These are phyloP conservation scores for Collichthys lucidus DNA, from an alignment of 2,113 vertebrate genomes.

Conservation along the genomic window DNA sequence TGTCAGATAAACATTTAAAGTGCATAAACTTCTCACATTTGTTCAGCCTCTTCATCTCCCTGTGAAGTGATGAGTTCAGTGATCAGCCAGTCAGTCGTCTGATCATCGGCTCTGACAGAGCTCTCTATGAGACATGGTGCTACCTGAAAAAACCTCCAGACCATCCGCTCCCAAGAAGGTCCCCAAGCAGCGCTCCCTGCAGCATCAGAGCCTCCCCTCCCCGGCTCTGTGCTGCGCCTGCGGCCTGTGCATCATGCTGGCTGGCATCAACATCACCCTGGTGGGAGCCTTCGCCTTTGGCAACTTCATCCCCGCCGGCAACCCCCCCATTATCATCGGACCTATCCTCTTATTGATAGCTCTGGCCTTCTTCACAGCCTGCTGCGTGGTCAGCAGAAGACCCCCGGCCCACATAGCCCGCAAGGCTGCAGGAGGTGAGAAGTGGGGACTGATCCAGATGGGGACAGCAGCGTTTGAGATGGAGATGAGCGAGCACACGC, in stretches of 20 bases:
- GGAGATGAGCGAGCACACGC: constrained; percentile 94
- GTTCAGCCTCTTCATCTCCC: background rate
- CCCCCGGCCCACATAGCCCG: constrained; percentile 74
- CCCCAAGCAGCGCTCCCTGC: constrained; percentile 75
- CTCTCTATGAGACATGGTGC: constrained; percentile 73
- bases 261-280: constrained; percentile 96
- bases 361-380: constrained; percentile 89
- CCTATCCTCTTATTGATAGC: constrained; percentile 90
- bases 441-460: constrained; percentile 85
- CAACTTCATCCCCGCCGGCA: constrained; percentile 87
- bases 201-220: constrained; percentile 86
- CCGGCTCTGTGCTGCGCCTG: constrained; percentile 95
- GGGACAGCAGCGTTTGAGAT: constrained; percentile 91
- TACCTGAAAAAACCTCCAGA: constrained; percentile 80
- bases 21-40: background rate
- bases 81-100: background rate
- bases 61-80: constrained; percentile 14
- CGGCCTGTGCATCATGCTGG: constrained; percentile 95
- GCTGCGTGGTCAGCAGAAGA: constrained; percentile 90
- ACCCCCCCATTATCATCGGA: constrained; percentile 92
- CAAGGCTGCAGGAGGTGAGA: constrained; percentile 77
- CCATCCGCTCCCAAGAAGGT: constrained; percentile 81
- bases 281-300: constrained; percentile 93
- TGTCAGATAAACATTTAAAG: background rate
- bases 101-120: constrained; percentile 7